A percentile compares a stretch with the other conserved stretches of the same genome.
Conservation (phyloP, 1,140 invertebrate species). For the Medauroidea extradentata region DNA sequence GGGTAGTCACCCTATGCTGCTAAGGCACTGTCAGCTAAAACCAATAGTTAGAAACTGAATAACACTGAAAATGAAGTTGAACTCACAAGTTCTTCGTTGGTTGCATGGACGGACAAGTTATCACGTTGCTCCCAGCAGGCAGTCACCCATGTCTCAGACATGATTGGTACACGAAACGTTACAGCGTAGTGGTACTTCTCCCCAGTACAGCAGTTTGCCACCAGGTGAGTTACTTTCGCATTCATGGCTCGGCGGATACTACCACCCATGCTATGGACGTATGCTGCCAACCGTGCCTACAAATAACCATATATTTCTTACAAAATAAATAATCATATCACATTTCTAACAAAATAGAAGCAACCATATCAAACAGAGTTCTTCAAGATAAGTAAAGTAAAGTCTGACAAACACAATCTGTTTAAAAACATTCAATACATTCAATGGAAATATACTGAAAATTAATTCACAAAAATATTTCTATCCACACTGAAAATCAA, state of each 20-base stretch:
- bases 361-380: background rate
- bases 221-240: conserved; percentile 85
- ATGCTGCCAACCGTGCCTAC: conserved; percentile 73
- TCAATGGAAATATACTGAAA: no score
- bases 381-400: background rate
- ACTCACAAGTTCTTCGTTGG: conserved; percentile 65
- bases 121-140: conserved; percentile 75
- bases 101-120: conserved; percentile 60
- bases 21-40: no score
- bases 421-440: no score
- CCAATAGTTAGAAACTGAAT: no score
- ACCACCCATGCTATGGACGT: conserved; percentile 92
- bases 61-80: no score
- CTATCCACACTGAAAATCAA: no score
- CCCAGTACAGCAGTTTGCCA: conserved; percentile 79
- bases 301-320: no score
- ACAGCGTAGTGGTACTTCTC: conserved; percentile 85
- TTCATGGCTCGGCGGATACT: conserved; percentile 86
- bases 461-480: no score
- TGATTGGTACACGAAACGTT: conserved; percentile 81
- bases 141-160: conserved; percentile 83
- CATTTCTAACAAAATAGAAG: background rate
- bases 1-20: no score
- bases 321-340: no score
- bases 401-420: no score